phyloP scores from a whole-genome alignment of 2,113 vertebrate species.

The Kobus ellipsiprymnus region DNA sequence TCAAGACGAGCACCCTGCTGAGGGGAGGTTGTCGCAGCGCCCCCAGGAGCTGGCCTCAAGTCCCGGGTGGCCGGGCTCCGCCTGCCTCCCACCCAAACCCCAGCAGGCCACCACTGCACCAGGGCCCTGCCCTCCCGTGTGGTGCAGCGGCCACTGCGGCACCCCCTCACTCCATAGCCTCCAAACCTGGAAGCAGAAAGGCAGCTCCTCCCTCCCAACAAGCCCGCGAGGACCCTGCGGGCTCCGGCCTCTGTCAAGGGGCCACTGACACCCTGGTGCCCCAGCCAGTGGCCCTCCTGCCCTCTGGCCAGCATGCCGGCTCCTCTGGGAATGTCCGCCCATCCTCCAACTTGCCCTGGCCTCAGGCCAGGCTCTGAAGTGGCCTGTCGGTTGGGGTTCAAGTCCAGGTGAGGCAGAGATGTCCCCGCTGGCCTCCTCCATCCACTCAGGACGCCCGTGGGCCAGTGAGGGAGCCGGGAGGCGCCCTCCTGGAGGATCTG shows the following conservation, averaged over 20 bases:
- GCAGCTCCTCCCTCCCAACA: neutral
- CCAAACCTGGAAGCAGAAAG: neutral
- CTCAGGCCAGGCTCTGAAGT: no score
- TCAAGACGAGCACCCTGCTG: neutral
- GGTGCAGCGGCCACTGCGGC: neutral
- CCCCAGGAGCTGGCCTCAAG: neutral
- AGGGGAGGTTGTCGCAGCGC: neutral
- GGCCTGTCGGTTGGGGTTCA: neutral
- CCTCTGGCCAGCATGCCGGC: neutral
- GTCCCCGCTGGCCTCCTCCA: neutral
- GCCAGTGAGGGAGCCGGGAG: fast-evolving
- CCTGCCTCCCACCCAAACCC: neutral
- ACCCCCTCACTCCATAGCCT: neutral
- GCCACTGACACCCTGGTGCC: neutral
- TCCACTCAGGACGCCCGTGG: fast-evolving
- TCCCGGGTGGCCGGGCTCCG: neutral
- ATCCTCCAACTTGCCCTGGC: no score
- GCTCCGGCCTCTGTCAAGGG: neutral
- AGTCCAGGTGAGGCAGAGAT: no score
- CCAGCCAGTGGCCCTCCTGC: neutral
- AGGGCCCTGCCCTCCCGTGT: neutral
- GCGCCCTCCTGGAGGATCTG: fast-evolving
- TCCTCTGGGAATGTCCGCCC: neutral
- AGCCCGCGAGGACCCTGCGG: neutral
- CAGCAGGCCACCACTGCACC: neutral